phyloP scores from a whole-genome alignment of 2,113 vertebrate genomes.

The Porphyrio hochstetteri region DNA sequence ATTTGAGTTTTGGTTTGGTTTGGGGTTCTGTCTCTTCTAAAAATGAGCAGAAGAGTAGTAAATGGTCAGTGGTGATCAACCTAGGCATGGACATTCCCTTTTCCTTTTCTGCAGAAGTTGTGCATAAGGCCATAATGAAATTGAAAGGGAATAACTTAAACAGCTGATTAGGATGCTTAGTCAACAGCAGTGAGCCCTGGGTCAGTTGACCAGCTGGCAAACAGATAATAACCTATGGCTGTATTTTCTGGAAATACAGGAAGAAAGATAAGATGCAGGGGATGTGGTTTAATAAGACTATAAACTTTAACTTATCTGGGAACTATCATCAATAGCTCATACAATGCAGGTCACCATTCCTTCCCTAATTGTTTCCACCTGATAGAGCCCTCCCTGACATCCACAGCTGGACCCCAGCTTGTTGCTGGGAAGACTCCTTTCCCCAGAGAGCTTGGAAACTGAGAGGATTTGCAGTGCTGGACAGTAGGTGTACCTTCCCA shows the following conservation, averaged over 20 bases:
- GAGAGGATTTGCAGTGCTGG: background rate
- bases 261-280: conserved; percentile 55
- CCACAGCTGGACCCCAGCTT: conserved; percentile 62
- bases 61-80: background rate
- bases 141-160: background rate
- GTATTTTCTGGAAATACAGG: conserved; percentile 38
- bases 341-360: conserved; percentile 35
- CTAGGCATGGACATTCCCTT: background rate
- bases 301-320: conserved; percentile 63
- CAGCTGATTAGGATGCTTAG: background rate
- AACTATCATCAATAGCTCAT: conserved; percentile 62
- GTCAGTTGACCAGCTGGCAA: conserved; percentile 41
- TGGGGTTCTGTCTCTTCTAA: background rate
- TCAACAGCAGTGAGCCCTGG: background rate
- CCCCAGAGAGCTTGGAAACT: background rate
- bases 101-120: background rate
- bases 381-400: conserved; percentile 10
- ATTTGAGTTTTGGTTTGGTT: background rate
- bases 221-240: background rate
- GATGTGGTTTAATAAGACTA: conserved; percentile 52
- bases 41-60: background rate
- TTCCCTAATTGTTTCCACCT: conserved; percentile 61
- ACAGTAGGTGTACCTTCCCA: background rate
- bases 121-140: background rate
- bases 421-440: background rate